These are phyloP conservation scores for Calyptommatus sinebrachiatus DNA, from an alignment of 2,113 vertebrate species.

Conservation along the genomic window DNA sequence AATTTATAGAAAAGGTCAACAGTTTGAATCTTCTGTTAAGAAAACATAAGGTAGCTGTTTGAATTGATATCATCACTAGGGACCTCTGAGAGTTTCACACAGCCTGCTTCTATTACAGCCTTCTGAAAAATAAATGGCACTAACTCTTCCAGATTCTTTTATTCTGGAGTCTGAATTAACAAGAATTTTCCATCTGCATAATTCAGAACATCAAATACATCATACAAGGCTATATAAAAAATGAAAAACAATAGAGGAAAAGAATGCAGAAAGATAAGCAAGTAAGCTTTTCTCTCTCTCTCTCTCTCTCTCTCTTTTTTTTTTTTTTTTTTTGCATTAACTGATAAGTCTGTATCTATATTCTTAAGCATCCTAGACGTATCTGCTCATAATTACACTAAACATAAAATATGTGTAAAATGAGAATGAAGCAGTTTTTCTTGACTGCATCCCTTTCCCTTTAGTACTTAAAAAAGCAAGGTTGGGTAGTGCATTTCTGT, in stretches of 20 bases:
- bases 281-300: no score
- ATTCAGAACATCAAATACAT: not conserved
- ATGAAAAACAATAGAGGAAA: not conserved
- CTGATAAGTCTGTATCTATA: not conserved
- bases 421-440: no score
- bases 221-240: not conserved
- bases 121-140: not conserved
- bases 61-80: not conserved
- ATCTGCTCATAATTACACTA: no score
- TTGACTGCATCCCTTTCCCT: no score
- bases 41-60: not conserved
- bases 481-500: no score
- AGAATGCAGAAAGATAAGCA: not conserved
- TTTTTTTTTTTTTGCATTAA: not conserved
- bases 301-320: no score
- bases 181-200: not conserved
- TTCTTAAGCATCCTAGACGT: not conserved
- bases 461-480: no score
- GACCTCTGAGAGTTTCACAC: not conserved
- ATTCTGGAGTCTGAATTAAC: not conserved
- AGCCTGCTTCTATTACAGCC: not conserved
- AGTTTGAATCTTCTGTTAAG: not conserved
- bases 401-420: no score
- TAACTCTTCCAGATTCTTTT: not conserved
- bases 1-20: slow-evolving; percentile 1